Conservation (phyloP, 2,797 vertebrate genomes). For the Epinephelus coioides region DNA sequence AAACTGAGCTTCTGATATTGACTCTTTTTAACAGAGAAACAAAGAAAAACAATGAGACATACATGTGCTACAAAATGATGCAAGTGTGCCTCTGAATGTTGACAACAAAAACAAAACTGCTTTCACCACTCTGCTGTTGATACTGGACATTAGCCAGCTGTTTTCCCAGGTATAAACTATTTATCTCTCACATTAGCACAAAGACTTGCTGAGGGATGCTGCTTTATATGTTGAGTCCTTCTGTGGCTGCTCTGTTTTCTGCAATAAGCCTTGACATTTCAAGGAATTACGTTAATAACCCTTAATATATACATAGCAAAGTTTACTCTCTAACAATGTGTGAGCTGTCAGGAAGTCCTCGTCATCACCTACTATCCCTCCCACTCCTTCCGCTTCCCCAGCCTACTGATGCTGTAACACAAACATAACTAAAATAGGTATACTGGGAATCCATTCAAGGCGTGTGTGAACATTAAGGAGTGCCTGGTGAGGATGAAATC, state of each 20-base stretch:
- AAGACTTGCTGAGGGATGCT: neutral
- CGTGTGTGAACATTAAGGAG: constrained; percentile 55
- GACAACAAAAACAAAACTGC: constrained; percentile 17
- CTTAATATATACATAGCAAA: constrained; percentile 1
- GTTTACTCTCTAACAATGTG: constrained; percentile 12
- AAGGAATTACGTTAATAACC: constrained; percentile 21
- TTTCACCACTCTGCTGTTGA: neutral
- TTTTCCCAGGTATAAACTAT: constrained; percentile 9
- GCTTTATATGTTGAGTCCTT: neutral
- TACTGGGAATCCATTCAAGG: constrained; percentile 18
- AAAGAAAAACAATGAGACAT: neutral
- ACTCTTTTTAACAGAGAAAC: neutral
- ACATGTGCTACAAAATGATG: neutral
- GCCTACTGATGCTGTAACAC: constrained; percentile 32
- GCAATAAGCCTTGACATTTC: constrained; percentile 28
- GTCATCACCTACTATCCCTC: constrained; percentile 23
- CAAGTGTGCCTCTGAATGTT: neutral
- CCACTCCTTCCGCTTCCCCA: constrained; percentile 23
- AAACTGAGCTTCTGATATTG: neutral
- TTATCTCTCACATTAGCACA: neutral
- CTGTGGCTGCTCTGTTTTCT: neutral
- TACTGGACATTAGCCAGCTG: constrained; percentile 10
- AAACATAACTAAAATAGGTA: constrained; percentile 63
- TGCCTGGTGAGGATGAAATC: constrained; percentile 36
- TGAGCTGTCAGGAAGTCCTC: constrained; percentile 13